phyloP scores from a whole-genome alignment of 2,113 vertebrate genomes.

The Cryptotis parvus region DNA sequence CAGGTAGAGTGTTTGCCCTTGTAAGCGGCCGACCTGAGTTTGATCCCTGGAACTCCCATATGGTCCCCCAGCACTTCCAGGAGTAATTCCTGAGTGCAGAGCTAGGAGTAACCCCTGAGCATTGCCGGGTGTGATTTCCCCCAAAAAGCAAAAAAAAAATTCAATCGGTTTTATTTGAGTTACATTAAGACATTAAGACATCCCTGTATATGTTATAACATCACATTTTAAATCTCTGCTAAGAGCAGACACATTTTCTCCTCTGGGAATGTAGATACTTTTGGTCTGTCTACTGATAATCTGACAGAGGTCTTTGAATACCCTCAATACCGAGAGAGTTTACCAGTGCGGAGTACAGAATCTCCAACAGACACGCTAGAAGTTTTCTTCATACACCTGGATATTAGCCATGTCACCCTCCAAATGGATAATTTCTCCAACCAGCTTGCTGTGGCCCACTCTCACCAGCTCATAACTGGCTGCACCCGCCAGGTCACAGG shows the following conservation, averaged over 20 bases:
- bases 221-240: conserved; percentile 97
- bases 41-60: no score
- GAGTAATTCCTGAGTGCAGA: no score
- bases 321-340: conserved; percentile 98
- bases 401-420: conserved; percentile 99
- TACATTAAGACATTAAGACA: no score
- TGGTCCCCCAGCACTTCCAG: no score
- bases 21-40: no score
- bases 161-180: no score
- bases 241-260: conserved; percentile 96
- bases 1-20: no score
- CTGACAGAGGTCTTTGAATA: conserved; percentile 96
- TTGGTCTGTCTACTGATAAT: conserved; percentile 95
- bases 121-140: no score
- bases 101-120: no score
- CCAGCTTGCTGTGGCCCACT: conserved; percentile 96
- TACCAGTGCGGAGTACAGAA: conserved; percentile 97
- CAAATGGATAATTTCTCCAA: conserved; percentile 98
- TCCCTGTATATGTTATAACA: conserved; percentile 94
- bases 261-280: conserved; percentile 98
- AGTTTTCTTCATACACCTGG: conserved; percentile 99
- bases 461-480: conserved; percentile 99
- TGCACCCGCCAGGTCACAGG: conserved; percentile 96
- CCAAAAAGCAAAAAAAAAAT: no score
- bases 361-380: conserved; percentile 97